phyloP scores from a whole-genome alignment of 1,140 invertebrate species.

The Coboldia fuscipes region DNA sequence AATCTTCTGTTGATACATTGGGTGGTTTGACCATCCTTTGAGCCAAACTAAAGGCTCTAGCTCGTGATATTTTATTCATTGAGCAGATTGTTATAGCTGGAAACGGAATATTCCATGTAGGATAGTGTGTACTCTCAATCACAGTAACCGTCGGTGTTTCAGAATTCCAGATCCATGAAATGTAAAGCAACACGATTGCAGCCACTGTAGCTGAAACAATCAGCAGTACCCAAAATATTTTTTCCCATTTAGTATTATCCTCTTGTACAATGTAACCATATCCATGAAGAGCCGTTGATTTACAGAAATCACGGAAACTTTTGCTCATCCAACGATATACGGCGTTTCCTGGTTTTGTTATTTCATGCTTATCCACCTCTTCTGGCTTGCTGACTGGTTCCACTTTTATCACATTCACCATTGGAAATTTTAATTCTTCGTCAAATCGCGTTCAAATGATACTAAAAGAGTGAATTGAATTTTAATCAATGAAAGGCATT shows the following conservation, averaged over 20 bases:
- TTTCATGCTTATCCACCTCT: too few relatives aligned
- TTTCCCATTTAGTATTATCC: conserved; percentile 12
- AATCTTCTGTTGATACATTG: conserved; percentile 8
- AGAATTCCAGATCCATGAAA: conserved; percentile 23
- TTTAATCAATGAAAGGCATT: too few relatives aligned
- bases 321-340: too few relatives aligned
- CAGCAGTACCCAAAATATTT: conserved; percentile 18
- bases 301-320: too few relatives aligned
- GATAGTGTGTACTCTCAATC: conserved; percentile 34
- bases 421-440: too few relatives aligned
- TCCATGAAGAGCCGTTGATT: conserved; percentile 16
- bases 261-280: conserved; percentile 16
- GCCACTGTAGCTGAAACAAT: conserved; percentile 13
- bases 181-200: conserved; percentile 14
- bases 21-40: conserved; percentile 10
- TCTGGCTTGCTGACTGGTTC: too few relatives aligned
- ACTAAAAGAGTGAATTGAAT: too few relatives aligned
- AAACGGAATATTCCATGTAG: conserved; percentile 37
- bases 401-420: too few relatives aligned
- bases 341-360: too few relatives aligned
- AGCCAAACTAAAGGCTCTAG: conserved; percentile 8
- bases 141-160: conserved; percentile 23
- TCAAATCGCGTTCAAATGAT: too few relatives aligned
- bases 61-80: conserved; percentile 27
- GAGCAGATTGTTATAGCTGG: conserved; percentile 39